A percentile compares a stretch with the other conserved stretches of the same genome.
These are phyloP conservation scores for Rhinolophus sinicus DNA, from an alignment of 2,113 vertebrate species.

Conservation along the genomic window DNA sequence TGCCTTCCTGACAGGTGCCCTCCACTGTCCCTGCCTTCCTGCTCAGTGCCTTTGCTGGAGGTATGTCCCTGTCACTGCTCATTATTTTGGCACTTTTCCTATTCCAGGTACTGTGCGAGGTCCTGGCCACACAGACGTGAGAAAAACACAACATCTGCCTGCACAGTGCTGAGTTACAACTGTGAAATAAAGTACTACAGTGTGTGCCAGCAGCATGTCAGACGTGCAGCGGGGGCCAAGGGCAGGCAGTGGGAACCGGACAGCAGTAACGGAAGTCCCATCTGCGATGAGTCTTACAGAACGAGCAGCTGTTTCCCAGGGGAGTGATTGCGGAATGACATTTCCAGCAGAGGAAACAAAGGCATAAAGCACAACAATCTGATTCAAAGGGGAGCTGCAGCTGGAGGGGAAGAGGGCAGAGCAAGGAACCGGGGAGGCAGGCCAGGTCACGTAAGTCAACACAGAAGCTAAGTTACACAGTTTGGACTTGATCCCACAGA, in stretches of 20 bases:
- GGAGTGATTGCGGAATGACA: neutral
- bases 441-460: neutral
- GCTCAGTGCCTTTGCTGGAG: neutral
- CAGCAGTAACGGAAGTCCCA: neutral
- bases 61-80: neutral
- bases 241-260: neutral
- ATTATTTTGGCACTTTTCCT: neutral
- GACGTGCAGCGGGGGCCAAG: neutral
- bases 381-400: neutral
- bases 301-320: neutral
- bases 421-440: neutral
- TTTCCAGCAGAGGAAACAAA: neutral
- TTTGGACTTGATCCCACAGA: neutral
- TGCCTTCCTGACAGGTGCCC: neutral
- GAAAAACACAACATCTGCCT: neutral
- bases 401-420: neutral
- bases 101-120: neutral
- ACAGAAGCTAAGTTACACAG: neutral
- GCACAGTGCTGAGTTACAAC: slow-evolving; percentile 1
- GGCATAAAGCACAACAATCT: neutral
- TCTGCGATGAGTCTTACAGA: neutral
- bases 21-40: neutral
- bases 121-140: neutral
- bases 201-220: neutral
- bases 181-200: neutral